Evolutionary conservation across 2,113 vertebrate genomes (phyloP).

Genomic region (Lepisosteus osseus): DNA sequence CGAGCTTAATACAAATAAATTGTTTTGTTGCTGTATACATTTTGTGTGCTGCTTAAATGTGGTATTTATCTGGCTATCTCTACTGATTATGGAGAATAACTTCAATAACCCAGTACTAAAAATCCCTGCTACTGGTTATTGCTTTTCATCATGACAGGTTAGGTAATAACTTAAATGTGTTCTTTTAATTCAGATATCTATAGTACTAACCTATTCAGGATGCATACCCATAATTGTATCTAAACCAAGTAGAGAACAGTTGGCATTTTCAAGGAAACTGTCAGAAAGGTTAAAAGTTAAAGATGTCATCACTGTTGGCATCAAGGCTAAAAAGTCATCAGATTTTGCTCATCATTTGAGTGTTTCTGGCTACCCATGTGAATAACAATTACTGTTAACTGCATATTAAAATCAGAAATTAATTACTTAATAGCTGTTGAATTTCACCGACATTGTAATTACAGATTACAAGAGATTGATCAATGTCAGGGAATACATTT

Average conservation of each 20-base stretch:
- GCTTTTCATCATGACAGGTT: too few species aligned
- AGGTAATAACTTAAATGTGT: too few species aligned
- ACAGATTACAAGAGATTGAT: slow-evolving; percentile 8
- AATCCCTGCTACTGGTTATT: too few species aligned
- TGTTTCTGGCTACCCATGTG: slow-evolving; percentile 16
- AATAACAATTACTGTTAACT: slow-evolving; percentile 22
- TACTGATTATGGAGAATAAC: too few species aligned
- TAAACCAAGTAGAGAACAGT: background rate
- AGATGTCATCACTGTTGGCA: slow-evolving; percentile 21
- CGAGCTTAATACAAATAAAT: too few species aligned
- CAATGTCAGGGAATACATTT: background rate
- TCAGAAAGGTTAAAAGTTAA: slow-evolving; percentile 29
- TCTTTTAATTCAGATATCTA: background rate
- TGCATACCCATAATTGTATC: background rate
- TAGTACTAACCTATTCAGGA: background rate
- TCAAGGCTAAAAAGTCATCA: slow-evolving; percentile 21
- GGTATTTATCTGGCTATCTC: too few species aligned
- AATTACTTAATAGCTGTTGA: slow-evolving; percentile 14
- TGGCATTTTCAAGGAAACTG: slow-evolving; percentile 22
- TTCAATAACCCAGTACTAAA: too few species aligned
- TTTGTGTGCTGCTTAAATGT: too few species aligned
- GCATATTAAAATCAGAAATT: slow-evolving; percentile 20
- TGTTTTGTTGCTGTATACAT: too few species aligned
- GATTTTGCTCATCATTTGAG: slow-evolving; percentile 30
- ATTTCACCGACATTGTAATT: slow-evolving; percentile 15